Base-by-base conservation (phyloP, 2,113 vertebrate species). In the Serilophus lunatus region DNA sequence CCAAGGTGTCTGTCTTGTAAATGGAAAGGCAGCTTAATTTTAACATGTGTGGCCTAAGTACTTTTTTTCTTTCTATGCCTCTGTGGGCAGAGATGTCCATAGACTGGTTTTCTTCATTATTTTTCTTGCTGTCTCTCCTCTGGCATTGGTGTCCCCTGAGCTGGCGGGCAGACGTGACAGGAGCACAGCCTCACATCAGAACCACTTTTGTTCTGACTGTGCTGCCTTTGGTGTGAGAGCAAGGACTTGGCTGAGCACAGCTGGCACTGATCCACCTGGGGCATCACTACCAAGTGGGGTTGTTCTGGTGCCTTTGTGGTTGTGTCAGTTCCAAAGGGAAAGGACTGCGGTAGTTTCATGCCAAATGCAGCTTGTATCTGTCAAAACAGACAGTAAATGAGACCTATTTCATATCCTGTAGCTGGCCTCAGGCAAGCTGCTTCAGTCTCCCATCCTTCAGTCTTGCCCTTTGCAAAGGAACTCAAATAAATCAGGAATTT, bases 221-320 rank as follows among this genome's bases (percentile, higher is more conserved):
- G 22, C 7, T 79, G 57, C 44, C 53, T 56, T 18, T 23, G 16
- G 20, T 1, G 20, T 15, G 66, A 68, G 20, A 28, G 25, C 36
- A 24, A 63, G 66, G 66, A 33, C 12, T 71, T 28, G 6, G 38
- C 88, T 61, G 61, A 13, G 53, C 19, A 2, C 2, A 1, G 63
- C 40, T 61, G 91, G 80, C 31, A 3, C 1, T 4, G 36, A 45
- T 40, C 51, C 50, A 5, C 15, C 18, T 20, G 40, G 65, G 54
- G 31, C n/a, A 26, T 16, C 15, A 7, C n/a, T 49, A 7, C 40
- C 0, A 0, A 3, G 10, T 36, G 45, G 24, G 31, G 8, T 2
- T 42, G 23, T 69, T 31, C 33, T 86, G 66, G 26, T 56, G 42
- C 20, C 6, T 28, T 29, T 69, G 71, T 49, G 28, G 18, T 45